A percentile compares a stretch with the other conserved stretches of the same genome.
These are phyloP conservation scores for Callimorpha dominula DNA, from an alignment of 2,888 invertebrate genomes.

Conservation along the genomic window DNA sequence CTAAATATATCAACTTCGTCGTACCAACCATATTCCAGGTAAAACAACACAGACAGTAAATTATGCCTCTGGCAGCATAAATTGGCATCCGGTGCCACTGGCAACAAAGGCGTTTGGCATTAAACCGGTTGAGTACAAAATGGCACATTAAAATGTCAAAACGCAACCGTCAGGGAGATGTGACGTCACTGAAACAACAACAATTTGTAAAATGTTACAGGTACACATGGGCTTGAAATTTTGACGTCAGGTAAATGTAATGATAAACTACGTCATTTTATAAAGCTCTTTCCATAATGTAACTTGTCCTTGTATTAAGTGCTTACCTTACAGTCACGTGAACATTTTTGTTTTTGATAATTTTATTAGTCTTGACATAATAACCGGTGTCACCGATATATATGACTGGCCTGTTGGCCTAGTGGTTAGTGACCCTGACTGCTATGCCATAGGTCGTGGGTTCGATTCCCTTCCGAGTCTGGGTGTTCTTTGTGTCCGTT, in stretches of 20 bases:
- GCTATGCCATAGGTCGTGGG: too few species aligned
- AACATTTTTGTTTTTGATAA: too few species aligned
- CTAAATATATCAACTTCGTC: slow-evolving; percentile 39
- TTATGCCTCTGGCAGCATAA: slow-evolving; percentile 66
- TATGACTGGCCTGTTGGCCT: too few species aligned
- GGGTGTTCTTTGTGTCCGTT: too few species aligned
- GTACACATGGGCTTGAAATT: slow-evolving; percentile 15
- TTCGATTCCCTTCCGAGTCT: too few species aligned
- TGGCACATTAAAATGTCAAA: slow-evolving; percentile 81
- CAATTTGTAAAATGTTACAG: slow-evolving; percentile 44
- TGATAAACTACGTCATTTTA: slow-evolving; percentile 3
- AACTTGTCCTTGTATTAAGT: background rate
- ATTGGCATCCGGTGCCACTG: slow-evolving; percentile 57
- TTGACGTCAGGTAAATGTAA: slow-evolving; percentile 23
- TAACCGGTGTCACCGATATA: too few species aligned
- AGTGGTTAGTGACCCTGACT: too few species aligned
- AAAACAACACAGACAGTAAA: slow-evolving; percentile 60
- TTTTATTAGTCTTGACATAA: too few species aligned
- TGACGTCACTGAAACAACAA: slow-evolving; percentile 48
- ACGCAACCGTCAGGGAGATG: slow-evolving; percentile 58
- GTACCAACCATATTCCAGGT: slow-evolving; percentile 47
- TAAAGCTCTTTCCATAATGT: background rate
- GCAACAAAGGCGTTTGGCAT: slow-evolving; percentile 73
- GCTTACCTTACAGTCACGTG: background rate
- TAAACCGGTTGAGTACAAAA: slow-evolving; percentile 65